These are phyloP conservation scores for Prunella himalayana DNA, from an alignment of 2,113 vertebrate species.

Conservation along the genomic window DNA sequence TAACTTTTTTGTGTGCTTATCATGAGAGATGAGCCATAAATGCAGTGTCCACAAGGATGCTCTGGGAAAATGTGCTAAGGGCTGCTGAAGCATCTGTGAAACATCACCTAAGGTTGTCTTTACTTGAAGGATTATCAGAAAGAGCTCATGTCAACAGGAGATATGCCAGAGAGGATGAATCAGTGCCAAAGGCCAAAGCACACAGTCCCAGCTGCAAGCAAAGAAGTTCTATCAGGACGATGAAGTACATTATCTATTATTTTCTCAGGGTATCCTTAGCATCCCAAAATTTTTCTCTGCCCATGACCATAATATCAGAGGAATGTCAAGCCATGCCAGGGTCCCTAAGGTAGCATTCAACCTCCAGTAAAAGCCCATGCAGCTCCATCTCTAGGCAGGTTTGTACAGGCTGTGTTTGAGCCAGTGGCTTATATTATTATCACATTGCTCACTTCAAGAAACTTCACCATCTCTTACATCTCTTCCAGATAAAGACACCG, in stretches of 20 bases:
- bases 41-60: background rate
- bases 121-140: background rate
- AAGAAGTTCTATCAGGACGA: background rate
- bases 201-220: background rate
- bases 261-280: background rate
- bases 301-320: background rate
- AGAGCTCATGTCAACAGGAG: background rate
- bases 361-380: background rate
- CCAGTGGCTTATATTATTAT: background rate
- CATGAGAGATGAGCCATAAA: background rate
- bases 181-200: background rate
- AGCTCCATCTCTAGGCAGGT: background rate
- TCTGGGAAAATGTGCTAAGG: background rate
- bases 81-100: background rate
- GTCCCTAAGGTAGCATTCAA: background rate
- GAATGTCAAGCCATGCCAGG: background rate
- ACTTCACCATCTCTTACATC: background rate
- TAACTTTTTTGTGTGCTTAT: background rate
- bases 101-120: background rate
- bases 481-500: background rate
- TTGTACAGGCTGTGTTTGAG: background rate
- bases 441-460: background rate
- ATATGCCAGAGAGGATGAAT: background rate
- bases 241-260: background rate
- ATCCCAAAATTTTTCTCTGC: background rate